Evolutionary conservation across 2,888 invertebrate species (phyloP), one percentile per base, ranked within the genome.

Genomic region (Thumatha senex): DNA sequence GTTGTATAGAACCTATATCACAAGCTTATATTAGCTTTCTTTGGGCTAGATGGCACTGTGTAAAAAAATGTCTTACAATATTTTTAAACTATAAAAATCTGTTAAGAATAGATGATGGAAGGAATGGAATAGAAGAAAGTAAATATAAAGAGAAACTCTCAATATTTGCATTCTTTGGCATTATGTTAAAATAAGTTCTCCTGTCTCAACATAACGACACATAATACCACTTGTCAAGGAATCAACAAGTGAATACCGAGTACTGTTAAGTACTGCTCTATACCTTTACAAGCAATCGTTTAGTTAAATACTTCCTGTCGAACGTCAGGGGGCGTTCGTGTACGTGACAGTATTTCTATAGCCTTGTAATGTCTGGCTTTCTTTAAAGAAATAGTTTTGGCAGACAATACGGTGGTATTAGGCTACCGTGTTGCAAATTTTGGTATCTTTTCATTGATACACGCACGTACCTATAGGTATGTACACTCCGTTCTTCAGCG

Each of bases 291-390:
- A 39, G 31, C 35, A 39, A 51, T 51, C 43, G 51, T 43, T 51
- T 51, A 51, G 51, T 43, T 47, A 47, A 51, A 51, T 51, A 47
- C 43, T 51, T 51, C 51, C 51, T 51, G 51, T 41, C 3, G 29
- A 11, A 40, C 38, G 11, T 11, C 39, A 14, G 42, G 38, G n/a
- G 33, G 42, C 36, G 39, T 1, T n/a, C 18, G 2, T 0, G 40
- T 10, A 43, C 43, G 46, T 46, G 43, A 39, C 8, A 39, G 30
- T 34, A 35, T 40, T 39, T 43, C 29, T 46, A 51, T 51, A 10
- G 41, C 41, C 24, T 38, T n/a, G 40, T 45, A 46, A 46, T 38
- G 36, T 30, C 45, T 45, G 36, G 13, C 34, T 39, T 45, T 45
- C 44, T 38, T 31, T 29, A 24, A n/a, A 5, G 29, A 7, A 44